Conservation (phyloP, 2,888 invertebrate species). For the Keiferia lycopersicella region DNA sequence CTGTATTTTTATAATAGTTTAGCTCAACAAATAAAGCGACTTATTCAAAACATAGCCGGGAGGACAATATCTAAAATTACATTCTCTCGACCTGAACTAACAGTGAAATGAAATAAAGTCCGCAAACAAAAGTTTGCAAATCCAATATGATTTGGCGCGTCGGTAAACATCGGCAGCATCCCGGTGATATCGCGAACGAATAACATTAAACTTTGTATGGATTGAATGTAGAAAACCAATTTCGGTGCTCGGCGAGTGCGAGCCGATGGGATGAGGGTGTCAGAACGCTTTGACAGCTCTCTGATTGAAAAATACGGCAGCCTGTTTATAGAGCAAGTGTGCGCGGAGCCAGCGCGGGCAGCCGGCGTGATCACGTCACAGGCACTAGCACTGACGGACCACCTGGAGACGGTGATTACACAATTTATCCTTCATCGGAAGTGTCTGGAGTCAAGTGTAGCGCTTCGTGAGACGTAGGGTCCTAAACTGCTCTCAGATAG, state of each 20-base stretch:
- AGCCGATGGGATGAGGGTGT: constrained; percentile 82
- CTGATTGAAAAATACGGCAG: constrained; percentile 84
- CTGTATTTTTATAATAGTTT: constrained; percentile 42
- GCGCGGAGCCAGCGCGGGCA: constrained; percentile 38
- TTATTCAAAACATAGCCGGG: constrained; percentile 56
- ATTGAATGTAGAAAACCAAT: constrained; percentile 83
- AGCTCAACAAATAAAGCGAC: constrained; percentile 42
- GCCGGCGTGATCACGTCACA: neutral
- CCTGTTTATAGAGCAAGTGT: constrained; percentile 80
- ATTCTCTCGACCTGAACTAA: constrained; percentile 76
- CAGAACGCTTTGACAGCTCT: constrained; percentile 83
- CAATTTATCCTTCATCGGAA: neutral
- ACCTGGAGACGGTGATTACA: neutral
- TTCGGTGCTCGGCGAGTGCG: constrained; percentile 81
- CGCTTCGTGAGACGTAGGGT: neutral
- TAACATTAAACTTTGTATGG: constrained; percentile 82
- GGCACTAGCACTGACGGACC: neutral
- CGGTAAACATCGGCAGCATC: constrained; percentile 81
- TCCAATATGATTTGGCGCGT: constrained; percentile 82
- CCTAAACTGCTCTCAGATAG: constrained; percentile 8
- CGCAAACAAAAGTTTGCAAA: constrained; percentile 82
- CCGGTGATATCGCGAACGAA: constrained; percentile 82
- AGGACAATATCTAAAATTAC: constrained; percentile 75
- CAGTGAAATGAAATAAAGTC: constrained; percentile 80
- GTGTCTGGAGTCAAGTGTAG: neutral